phyloP scores from a whole-genome alignment of 2,888 invertebrate genomes.

The Brenthis hecate region DNA sequence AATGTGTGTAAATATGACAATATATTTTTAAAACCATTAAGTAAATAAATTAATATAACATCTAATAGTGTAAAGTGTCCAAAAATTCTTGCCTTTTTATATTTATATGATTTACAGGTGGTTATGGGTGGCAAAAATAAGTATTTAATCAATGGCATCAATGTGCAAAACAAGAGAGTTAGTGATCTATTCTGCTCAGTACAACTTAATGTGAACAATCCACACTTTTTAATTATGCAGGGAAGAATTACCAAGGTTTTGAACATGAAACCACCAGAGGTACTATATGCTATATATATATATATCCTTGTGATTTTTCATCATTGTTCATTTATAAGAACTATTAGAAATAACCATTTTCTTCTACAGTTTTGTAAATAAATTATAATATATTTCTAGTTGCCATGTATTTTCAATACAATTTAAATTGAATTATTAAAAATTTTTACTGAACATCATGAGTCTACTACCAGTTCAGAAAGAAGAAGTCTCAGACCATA shows the following conservation, averaged over 20 bases:
- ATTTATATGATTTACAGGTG: slow-evolving; percentile 73
- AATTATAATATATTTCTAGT: too few species aligned
- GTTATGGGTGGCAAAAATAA: slow-evolving; percentile 94
- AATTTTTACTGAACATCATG: too few species aligned
- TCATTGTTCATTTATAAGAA: too few species aligned
- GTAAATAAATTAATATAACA: background rate
- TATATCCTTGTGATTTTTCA: background rate
- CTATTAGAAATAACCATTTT: too few species aligned
- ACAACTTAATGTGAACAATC: slow-evolving; percentile 99
- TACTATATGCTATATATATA: too few species aligned
- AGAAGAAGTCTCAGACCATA: too few species aligned
- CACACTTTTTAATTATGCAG: slow-evolving; percentile 99
- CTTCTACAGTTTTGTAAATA: too few species aligned
- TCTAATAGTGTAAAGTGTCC: background rate
- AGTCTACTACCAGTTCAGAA: too few species aligned
- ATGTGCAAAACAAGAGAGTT: slow-evolving; percentile 94
- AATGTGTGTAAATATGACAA: background rate
- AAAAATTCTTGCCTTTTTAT: background rate
- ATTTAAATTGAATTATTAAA: too few species aligned
- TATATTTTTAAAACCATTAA: background rate
- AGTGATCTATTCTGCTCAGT: slow-evolving; percentile 98
- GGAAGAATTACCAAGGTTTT: slow-evolving; percentile 99
- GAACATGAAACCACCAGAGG: slow-evolving; percentile 99
- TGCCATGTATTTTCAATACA: too few species aligned
- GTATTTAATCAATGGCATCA: slow-evolving; percentile 96